Conservation (phyloP, 1,140 invertebrate species). For the Agrypnia vestita region DNA sequence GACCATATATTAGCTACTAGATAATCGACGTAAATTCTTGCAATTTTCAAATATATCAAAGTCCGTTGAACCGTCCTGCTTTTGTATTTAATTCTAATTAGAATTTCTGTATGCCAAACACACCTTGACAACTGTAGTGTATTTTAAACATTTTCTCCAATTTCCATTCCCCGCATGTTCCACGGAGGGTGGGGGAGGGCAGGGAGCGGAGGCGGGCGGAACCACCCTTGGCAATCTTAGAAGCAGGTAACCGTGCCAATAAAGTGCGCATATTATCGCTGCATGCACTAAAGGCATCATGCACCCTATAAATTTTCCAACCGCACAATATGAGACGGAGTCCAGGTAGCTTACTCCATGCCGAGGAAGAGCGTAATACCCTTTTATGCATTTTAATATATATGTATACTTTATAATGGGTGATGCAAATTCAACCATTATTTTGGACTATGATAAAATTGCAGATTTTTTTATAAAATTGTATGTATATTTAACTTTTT, state of each 20-base stretch:
- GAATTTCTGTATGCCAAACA: no score
- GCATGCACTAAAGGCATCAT: conserved; percentile 55
- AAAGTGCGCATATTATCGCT: conserved; percentile 59
- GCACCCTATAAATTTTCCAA: conserved; percentile 56
- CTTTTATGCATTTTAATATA: no score
- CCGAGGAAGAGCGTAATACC: background rate
- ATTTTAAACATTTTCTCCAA: conserved; percentile 29
- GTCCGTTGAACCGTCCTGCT: no score
- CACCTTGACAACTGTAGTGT: background rate
- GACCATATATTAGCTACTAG: no score
- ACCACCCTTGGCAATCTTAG: conserved; percentile 22
- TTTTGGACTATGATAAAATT: no score
- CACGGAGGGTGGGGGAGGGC: background rate
- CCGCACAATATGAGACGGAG: conserved; percentile 51
- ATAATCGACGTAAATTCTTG: no score
- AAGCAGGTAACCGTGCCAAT: conserved; percentile 44
- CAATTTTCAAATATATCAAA: no score
- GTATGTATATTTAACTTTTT: no score
- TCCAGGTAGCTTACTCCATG: conserved; percentile 24
- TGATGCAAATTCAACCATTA: no score
- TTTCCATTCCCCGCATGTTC: conserved; percentile 17
- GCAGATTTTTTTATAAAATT: no score
- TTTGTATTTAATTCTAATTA: no score
- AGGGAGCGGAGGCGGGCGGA: background rate
- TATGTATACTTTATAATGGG: no score